These are phyloP conservation scores for Poecile montanus DNA, from an alignment of 2,797 vertebrate species.

Conservation along the genomic window DNA sequence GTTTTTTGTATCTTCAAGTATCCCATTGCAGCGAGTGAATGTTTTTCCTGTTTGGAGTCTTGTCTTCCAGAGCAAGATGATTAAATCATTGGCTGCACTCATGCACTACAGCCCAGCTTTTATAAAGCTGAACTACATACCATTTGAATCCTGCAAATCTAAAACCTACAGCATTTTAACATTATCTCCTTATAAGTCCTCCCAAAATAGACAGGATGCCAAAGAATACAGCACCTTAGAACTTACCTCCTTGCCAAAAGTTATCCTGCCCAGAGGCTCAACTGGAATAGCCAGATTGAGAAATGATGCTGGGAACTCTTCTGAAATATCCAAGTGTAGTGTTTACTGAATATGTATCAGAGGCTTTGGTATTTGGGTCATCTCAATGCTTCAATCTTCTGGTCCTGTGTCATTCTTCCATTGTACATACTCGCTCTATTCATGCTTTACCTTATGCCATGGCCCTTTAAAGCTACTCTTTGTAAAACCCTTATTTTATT, in stretches of 20 bases:
- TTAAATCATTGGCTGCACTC: not conserved
- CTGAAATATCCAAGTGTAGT: not conserved
- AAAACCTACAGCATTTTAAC: not conserved
- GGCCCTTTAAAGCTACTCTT: not conserved
- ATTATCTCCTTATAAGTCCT: not conserved
- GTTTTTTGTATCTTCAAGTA: not conserved
- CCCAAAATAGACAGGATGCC: not conserved
- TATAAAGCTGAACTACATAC: not conserved
- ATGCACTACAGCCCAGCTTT: not conserved
- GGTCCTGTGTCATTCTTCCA: not conserved
- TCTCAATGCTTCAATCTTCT: not conserved
- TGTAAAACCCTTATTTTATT: not conserved
- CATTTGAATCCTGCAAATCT: not conserved
- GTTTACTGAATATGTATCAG: slow-evolving; percentile 19
- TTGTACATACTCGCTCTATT: fast-evolving
- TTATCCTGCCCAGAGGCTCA: not conserved
- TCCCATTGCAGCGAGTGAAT: not conserved
- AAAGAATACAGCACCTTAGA: not conserved
- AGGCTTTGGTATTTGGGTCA: slow-evolving; percentile 62
- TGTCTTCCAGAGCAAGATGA: not conserved
- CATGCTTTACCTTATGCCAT: not conserved
- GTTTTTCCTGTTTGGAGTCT: not conserved
- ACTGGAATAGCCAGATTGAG: slow-evolving; percentile 51
- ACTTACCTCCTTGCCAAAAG: not conserved
- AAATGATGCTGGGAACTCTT: not conserved